Evolutionary conservation across 2,113 vertebrate genomes (phyloP), one percentile per base, ranked within the genome.

Genomic region (Nettapus auritus): DNA sequence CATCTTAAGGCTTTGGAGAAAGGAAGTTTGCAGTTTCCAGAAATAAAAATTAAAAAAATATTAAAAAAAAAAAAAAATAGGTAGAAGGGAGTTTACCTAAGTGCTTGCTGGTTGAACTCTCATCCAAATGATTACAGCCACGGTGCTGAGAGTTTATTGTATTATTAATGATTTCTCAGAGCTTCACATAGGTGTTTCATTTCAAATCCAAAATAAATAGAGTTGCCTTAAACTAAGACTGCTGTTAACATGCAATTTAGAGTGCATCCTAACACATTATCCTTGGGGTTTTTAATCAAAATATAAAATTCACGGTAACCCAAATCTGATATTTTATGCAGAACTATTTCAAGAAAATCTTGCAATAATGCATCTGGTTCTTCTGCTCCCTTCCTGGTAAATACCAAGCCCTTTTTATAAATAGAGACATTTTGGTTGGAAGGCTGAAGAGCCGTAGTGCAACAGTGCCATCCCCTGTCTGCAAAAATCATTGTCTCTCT

Each of bases 391-490:
- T 86, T 89, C 70, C 80, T 87, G 52, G 81, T 94, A 97, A 92
- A 95, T 75, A 96, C 38, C 69, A 84, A 91, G 59, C 9, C 71
- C 40, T 95, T 94, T 71, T 95, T 66, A 90, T 77, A 94, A 94
- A 96, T 46, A 97, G 91, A 90, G 90, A 92, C 55, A 53, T 95
- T 95, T 73, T 80, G 70, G 66, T 33, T 31, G 25, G 69, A 83
- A 85, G 13, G 55, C 84, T 66, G 87, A 86, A 82, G 57, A 94
- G 94, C 56, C 69, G 17, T 86, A 89, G 97, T 97, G 69, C 97
- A 97, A 97, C 94, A 97, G 94, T 97, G 97, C 97, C 97, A 97
- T 87, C 97, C 95, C 85, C 95, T 94, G 97, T 95, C 76, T 78
- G 89, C 34, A 82, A 33, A 94, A 96, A 74, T 93, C 96, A 93